These are phyloP conservation scores for Archivesica marissinica DNA, from an alignment of 1,140 invertebrate genomes.

Conservation along the genomic window DNA sequence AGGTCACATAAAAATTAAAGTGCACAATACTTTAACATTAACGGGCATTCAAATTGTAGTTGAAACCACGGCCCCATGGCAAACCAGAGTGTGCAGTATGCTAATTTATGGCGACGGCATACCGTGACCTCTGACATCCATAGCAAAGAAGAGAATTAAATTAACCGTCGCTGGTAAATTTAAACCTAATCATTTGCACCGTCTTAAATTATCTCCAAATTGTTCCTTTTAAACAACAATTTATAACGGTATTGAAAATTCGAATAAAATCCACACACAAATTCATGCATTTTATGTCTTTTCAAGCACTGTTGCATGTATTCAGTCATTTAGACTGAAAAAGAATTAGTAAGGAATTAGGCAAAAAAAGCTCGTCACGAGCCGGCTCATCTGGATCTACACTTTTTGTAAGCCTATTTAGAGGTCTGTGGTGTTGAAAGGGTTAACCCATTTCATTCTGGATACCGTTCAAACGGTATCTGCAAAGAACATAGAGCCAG, in stretches of 20 bases:
- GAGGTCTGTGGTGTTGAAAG: too few relatives aligned
- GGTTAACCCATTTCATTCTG: too few relatives aligned
- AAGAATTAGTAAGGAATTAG: too few relatives aligned
- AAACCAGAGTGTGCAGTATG: neutral
- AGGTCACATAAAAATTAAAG: constrained; percentile 32
- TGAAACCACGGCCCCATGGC: neutral
- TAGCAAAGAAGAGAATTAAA: neutral
- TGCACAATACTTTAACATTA: constrained; percentile 12
- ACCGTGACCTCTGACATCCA: neutral
- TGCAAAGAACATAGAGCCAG: too few relatives aligned
- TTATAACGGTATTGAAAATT: neutral
- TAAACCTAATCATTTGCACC: neutral
- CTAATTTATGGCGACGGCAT: constrained; percentile 4
- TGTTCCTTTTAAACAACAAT: neutral
- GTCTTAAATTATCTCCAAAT: neutral
- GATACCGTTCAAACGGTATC: too few relatives aligned
- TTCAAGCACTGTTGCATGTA: too few relatives aligned
- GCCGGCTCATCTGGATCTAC: too few relatives aligned
- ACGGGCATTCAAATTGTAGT: neutral
- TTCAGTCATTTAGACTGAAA: too few relatives aligned
- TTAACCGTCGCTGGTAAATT: neutral
- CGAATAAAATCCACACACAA: neutral
- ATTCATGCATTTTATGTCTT: too few relatives aligned
- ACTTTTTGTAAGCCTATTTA: too few relatives aligned
- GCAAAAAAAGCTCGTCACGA: too few relatives aligned